phyloP scores from a whole-genome alignment of 1,140 invertebrate genomes.

The Drosophila insularis region DNA sequence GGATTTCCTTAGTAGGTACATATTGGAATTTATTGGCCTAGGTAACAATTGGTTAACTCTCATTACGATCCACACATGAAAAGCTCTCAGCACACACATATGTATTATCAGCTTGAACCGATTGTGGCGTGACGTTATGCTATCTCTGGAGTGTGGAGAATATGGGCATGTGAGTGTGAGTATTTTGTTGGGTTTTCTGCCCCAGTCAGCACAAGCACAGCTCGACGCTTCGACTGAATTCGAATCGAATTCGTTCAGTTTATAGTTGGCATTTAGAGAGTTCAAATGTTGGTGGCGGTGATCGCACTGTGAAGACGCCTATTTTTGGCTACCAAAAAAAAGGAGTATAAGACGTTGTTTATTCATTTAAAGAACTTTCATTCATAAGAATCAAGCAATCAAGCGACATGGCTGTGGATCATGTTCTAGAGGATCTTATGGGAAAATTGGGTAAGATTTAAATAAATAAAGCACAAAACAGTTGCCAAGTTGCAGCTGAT shows the following conservation, averaged over 20 bases:
- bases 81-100: constrained; percentile 21
- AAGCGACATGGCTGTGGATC: constrained; percentile 85
- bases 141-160: constrained; percentile 17
- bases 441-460: constrained; percentile 85
- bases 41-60: neutral
- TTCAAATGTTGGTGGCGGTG: constrained; percentile 65
- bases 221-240: constrained; percentile 27
- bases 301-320: constrained; percentile 30
- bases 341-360: constrained; percentile 31
- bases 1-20: neutral
- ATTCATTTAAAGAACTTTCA: neutral
- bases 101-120: neutral
- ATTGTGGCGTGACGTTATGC: constrained; percentile 30
- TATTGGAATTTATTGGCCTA: constrained; percentile 12
- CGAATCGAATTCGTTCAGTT: constrained; percentile 60
- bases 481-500: constrained; percentile 30
- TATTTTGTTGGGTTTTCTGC: constrained; percentile 35
- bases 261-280: constrained; percentile 70
- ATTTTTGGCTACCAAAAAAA: constrained; percentile 18
- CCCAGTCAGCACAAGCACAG: constrained; percentile 37
- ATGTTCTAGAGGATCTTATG: constrained; percentile 87
- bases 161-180: constrained; percentile 48
- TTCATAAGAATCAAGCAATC: constrained; percentile 4
- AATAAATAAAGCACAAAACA: neutral
- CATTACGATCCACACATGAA: constrained; percentile 30